phyloP scores from a whole-genome alignment of 1,140 invertebrate genomes.

The Hycleus phaleratus region DNA sequence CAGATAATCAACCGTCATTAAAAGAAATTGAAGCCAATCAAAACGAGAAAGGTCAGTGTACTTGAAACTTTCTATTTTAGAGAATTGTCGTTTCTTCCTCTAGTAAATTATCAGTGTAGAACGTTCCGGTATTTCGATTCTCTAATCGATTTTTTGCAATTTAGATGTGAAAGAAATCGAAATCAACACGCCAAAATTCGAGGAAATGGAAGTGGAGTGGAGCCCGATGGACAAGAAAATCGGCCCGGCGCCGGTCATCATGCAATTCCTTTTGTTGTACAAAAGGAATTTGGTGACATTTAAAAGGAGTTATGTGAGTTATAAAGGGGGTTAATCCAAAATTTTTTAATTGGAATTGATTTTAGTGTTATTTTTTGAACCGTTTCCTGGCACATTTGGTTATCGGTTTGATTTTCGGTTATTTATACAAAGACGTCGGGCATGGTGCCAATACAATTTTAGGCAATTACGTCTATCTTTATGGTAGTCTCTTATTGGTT shows the following conservation, averaged over 20 bases:
- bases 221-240: conserved; percentile 1
- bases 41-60: conserved; percentile 19
- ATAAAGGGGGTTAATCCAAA: conserved; percentile 15
- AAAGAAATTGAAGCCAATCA: background rate
- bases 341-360: conserved; percentile 29
- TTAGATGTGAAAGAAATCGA: too few species aligned
- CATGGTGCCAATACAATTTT: conserved; percentile 75
- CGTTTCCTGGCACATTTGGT: conserved; percentile 72
- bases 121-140: too few species aligned
- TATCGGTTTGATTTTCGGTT: conserved; percentile 81
- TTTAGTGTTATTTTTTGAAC: conserved; percentile 49
- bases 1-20: background rate
- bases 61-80: background rate
- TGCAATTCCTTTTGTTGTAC: conserved; percentile 51
- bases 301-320: conserved; percentile 53
- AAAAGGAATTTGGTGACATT: conserved; percentile 55
- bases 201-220: background rate
- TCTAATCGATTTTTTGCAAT: background rate
- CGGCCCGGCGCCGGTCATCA: conserved; percentile 40
- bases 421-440: conserved; percentile 81
- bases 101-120: too few species aligned
- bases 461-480: conserved; percentile 87
- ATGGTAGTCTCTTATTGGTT: conserved; percentile 81
- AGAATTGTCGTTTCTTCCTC: too few species aligned
- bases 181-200: too few species aligned